Percentiles rank a stretch among this genome's conserved stretches.
Conservation (phyloP, 2,888 invertebrate species). For the Allophyes oxyacanthae region DNA sequence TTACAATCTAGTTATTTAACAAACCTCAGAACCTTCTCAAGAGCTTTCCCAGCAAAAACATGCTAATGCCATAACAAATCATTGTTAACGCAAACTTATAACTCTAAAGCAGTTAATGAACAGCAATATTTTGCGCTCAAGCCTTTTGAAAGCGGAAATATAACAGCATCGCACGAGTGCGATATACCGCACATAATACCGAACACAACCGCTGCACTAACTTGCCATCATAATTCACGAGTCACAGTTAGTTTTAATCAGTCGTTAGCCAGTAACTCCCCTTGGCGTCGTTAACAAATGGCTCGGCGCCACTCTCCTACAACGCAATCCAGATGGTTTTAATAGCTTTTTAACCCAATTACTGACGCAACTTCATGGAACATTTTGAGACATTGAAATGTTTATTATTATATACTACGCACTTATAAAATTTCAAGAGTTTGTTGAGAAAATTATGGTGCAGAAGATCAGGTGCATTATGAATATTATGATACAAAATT, state of each 20-base stretch:
- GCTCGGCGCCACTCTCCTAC: conserved; percentile 41
- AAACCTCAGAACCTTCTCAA: too few species aligned
- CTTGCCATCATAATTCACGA: conserved; percentile 60
- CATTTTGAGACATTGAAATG: conserved; percentile 59
- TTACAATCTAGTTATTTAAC: too few species aligned
- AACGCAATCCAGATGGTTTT: conserved; percentile 74
- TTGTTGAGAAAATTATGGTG: conserved; percentile 4
- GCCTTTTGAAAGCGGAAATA: not conserved
- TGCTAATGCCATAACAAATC: too few species aligned
- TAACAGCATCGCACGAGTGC: conserved; percentile 16
- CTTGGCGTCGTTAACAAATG: conserved; percentile 68
- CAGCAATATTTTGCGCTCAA: conserved; percentile 14
- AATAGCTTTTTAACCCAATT: conserved; percentile 76
- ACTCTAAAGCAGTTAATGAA: conserved; percentile 2
- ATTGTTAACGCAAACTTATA: too few species aligned
- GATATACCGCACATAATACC: conserved; percentile 9
- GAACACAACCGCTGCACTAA: conserved; percentile 45
- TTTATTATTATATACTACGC: conserved; percentile 54
- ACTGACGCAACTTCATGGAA: conserved; percentile 55
- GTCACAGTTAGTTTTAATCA: conserved; percentile 70
- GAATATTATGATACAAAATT: too few species aligned
- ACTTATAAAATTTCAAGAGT: conserved; percentile 34
- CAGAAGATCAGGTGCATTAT: conserved; percentile 10
- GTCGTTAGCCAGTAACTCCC: conserved; percentile 62
- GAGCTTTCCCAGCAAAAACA: too few species aligned